phyloP scores from a whole-genome alignment of 2,113 vertebrate genomes.

The Xiphophorus maculatus region DNA sequence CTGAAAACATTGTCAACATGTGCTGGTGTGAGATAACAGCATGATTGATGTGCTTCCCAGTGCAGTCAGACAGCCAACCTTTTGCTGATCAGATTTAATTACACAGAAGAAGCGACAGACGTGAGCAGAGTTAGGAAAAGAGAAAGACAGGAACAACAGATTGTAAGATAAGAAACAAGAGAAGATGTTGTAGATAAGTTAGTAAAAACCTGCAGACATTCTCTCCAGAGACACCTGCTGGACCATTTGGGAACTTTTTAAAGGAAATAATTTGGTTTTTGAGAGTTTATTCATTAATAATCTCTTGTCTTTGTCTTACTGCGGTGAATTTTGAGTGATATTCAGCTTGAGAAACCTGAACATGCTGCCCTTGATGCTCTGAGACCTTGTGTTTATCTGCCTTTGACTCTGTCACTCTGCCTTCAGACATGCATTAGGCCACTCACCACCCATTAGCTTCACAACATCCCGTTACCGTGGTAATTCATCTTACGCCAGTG shows the following conservation, averaged over 20 bases:
- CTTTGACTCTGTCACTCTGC: constrained; percentile 18
- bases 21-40: constrained; percentile 59
- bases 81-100: constrained; percentile 65
- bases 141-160: constrained; percentile 22
- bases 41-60: constrained; percentile 69
- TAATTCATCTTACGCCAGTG: constrained; percentile 10
- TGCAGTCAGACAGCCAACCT: constrained; percentile 62
- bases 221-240: constrained; percentile 65
- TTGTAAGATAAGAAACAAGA: constrained; percentile 9
- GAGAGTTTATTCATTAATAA: background rate
- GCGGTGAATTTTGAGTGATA: background rate
- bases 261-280: background rate
- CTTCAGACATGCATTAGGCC: constrained; percentile 6
- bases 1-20: constrained; percentile 31
- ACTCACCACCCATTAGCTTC: constrained; percentile 21
- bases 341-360: background rate
- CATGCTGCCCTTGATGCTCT: constrained; percentile 5
- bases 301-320: background rate
- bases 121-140: constrained; percentile 19
- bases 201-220: background rate
- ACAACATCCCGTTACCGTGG: constrained; percentile 56
- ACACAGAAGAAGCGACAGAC: constrained; percentile 37
- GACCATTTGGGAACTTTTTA: constrained; percentile 29
- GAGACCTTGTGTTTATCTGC: background rate
- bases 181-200: background rate